Percentiles rank a stretch among this genome's conserved stretches.
These are phyloP conservation scores for Nothobranchius kuhntae DNA, from an alignment of 2,113 vertebrate genomes.

Conservation along the genomic window DNA sequence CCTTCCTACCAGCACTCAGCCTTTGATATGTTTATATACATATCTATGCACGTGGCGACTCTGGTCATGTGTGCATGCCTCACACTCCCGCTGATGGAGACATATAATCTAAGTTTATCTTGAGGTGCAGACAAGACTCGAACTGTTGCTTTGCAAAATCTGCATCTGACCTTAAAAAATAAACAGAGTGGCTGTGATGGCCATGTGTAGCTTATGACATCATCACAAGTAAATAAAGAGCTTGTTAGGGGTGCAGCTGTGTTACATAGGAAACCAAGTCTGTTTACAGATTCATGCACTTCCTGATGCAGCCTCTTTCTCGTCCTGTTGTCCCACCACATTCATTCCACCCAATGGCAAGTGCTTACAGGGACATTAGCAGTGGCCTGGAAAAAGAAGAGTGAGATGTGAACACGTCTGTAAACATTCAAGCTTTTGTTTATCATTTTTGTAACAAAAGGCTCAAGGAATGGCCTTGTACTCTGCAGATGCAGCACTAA, in stretches of 20 bases:
- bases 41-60: too few species aligned
- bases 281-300: constrained; percentile 65
- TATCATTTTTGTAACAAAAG: background rate
- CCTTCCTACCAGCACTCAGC: too few species aligned
- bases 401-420: background rate
- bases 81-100: too few species aligned
- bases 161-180: too few species aligned
- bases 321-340: constrained; percentile 33
- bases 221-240: background rate
- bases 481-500: constrained; percentile 6
- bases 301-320: constrained; percentile 24
- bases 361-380: constrained; percentile 25
- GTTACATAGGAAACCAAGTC: constrained; percentile 65
- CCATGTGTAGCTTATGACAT: too few species aligned
- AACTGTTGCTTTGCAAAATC: too few species aligned
- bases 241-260: constrained; percentile 41
- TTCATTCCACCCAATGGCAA: constrained; percentile 34
- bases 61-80: too few species aligned
- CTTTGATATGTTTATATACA: too few species aligned
- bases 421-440: background rate
- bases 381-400: constrained; percentile 26
- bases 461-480: constrained; percentile 2
- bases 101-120: too few species aligned
- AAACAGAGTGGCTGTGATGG: too few species aligned
- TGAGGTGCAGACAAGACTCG: too few species aligned